Base-by-base conservation (phyloP, 2,797 vertebrate genomes). In the Xerus rutilus region DNA sequence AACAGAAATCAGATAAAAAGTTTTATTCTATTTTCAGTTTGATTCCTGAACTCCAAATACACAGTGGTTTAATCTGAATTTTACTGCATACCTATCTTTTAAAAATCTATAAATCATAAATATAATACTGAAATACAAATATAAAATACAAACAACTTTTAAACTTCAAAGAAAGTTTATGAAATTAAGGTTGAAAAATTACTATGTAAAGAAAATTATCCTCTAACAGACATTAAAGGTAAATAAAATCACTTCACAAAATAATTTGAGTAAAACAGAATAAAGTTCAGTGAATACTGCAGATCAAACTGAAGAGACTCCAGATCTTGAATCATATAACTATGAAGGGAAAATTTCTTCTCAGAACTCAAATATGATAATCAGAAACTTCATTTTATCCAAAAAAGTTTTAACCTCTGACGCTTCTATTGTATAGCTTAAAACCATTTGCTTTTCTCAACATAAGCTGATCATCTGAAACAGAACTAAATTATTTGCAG, bases 211-310 rank as follows among this genome's bases (percentile, higher is more conserved):
- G 14, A 65, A 91, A 90, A 39, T 81, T 81, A 65, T 94, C 57
- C 49, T 79, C 1, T 4, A 70, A 73, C 0, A 83, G 43, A 83
- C 30, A 73, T 72, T 70, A 93, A 45, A 23, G 25, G 49, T 52
- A 94, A 91, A 81, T 70, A 64, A 67, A 89, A 70, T 90, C 64
- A 89, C 13, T 91, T 86, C 28, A n/a, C 18, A 89, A 86, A 86
- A 54, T 92, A 83, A 74, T 83, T 35, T 74, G 2, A 10, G 14
- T 28, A 83, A 70, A 74, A 0, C 11, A 57, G 18, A 73, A 86
- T 8, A 86, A 52, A 85, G 64, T 83, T 57, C 79, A 64, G n/a
- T 73, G 30, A 90, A 32, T 9, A n/a, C 45, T 49, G 21, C 57
- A 78, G 45, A 76, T 85, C 52, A 95, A 54, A 76, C 6, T 70